Evolutionary conservation across 1,140 invertebrate genomes (phyloP), one percentile per base, ranked within the genome.

Genomic region (Diorhabda carinulata): DNA sequence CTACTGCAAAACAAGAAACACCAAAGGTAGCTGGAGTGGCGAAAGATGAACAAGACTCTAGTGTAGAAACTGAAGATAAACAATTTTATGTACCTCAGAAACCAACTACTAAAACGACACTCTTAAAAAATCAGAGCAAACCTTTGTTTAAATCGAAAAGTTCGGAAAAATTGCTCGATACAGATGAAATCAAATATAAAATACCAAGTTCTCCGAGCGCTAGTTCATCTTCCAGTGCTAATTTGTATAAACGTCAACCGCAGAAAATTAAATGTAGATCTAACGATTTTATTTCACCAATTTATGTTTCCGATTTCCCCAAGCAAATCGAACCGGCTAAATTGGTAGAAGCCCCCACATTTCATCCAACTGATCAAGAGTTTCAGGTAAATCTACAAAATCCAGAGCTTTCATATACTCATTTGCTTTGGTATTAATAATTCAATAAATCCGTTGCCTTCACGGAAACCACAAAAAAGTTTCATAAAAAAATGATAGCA

Each of bases 321-420:
- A 83, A 66, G 71, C 68, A 80, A 56, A 83, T 84, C 66, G 82
- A 83, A 75, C 79, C 81, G 62, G 84, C 86, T 7, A 83, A 86
- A 67, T 83, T 94, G 67, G 89, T 92, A 0, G 91, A 95, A 78
- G 93, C 93, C 9, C 92, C 93, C 1, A 88, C 89, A 0, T 97
- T 93, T 81, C 86, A 90, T 78, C 94, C 94, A 1, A 88, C 88
- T 0, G 92, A 92, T 75, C 79, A 66, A 90, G 70, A 91, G 77
- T 67, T 70, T 43, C 56, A 52, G 47, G 47, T 52, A 52, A 8
- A 52, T 52, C 3, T 52, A 8, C 47, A 52, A 8, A 63, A 25
- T 25, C 25, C 25, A 8, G 25, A 66, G 56, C 41, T 40, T 64
- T 42, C 10, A 40, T 41, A 57, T 57, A 40, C 10, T 56, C 43